Conservation (phyloP, 1,140 invertebrate genomes). For the Sinella curviseta region DNA sequence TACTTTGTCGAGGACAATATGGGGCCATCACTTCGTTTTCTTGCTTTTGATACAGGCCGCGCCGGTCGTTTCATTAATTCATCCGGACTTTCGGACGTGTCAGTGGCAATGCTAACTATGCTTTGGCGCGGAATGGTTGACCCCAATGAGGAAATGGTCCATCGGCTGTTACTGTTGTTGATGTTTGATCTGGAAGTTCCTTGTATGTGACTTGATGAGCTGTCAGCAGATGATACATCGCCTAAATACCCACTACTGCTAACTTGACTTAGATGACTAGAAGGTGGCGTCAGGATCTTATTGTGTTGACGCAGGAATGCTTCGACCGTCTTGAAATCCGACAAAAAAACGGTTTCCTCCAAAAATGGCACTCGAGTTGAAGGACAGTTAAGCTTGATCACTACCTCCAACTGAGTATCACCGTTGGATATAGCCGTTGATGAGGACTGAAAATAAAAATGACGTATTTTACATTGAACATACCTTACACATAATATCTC, state of each 20-base stretch:
- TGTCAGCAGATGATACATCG: background rate
- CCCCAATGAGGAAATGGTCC: constrained; percentile 25
- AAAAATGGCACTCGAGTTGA: background rate
- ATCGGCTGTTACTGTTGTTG: constrained; percentile 2
- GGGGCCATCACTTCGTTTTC: constrained; percentile 1
- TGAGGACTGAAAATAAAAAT: constrained; percentile 7
- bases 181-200: background rate
- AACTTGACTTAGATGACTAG: background rate
- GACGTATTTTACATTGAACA: too few relatives aligned
- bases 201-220: background rate
- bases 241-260: constrained; percentile 5
- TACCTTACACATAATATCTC: too few relatives aligned
- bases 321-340: background rate
- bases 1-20: background rate
- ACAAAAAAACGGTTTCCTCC: background rate
- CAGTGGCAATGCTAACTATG: constrained; percentile 27
- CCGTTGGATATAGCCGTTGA: background rate
- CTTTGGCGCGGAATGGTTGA: constrained; percentile 33
- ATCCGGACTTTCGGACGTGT: background rate
- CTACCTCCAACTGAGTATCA: background rate
- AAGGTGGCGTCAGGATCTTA: background rate
- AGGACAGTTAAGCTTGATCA: background rate
- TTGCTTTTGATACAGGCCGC: background rate
- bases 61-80: background rate
- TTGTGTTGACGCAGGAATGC: background rate